phyloP scores from a whole-genome alignment of 2,113 vertebrate species.

The Cheirogaleus medius region DNA sequence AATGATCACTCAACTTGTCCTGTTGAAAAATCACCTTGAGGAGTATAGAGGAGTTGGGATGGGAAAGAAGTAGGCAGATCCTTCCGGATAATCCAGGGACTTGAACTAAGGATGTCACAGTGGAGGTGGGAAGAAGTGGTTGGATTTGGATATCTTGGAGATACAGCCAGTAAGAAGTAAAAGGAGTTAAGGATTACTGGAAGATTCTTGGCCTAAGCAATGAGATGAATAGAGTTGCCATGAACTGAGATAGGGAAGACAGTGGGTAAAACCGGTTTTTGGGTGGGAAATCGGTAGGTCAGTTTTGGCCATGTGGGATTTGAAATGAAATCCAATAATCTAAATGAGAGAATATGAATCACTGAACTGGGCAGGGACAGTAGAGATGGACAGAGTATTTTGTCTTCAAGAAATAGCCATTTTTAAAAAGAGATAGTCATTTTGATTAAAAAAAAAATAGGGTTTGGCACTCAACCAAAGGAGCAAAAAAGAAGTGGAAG shows the following conservation, averaged over 20 bases:
- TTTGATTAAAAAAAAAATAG: background rate
- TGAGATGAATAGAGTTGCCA: background rate
- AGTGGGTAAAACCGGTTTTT: background rate
- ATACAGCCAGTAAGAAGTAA: background rate
- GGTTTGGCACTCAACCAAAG: background rate
- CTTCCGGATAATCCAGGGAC: background rate
- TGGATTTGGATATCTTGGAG: background rate
- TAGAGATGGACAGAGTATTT: background rate
- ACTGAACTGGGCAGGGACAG: background rate
- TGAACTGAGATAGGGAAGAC: background rate
- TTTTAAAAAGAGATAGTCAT: background rate
- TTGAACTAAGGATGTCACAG: background rate
- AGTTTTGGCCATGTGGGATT: background rate
- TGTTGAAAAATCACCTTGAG: background rate
- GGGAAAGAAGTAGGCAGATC: background rate
- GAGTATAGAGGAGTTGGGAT: background rate
- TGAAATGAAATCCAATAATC: slow-evolving; percentile 1
- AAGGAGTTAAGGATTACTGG: background rate
- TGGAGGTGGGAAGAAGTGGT: background rate
- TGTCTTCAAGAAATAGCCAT: background rate
- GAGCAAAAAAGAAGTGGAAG: background rate
- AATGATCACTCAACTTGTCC: background rate
- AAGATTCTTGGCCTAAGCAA: background rate
- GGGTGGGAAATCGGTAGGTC: background rate
- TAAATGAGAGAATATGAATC: background rate